These are phyloP conservation scores for Dastarcus helophoroides DNA, from an alignment of 2,888 invertebrate species.

Conservation along the genomic window DNA sequence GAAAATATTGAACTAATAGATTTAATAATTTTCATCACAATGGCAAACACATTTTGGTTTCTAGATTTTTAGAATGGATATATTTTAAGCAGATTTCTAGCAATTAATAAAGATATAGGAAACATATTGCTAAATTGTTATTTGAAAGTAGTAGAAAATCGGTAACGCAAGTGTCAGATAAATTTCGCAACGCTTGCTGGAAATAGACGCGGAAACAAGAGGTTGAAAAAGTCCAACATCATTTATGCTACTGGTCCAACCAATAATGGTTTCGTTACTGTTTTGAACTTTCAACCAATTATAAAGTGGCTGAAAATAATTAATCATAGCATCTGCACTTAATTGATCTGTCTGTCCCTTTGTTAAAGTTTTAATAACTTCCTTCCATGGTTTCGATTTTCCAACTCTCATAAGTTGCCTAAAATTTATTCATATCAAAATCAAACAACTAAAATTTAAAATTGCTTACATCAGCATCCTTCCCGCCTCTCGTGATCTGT, in stretches of 20 bases:
- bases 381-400: slow-evolving; percentile 55
- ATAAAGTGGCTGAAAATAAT: slow-evolving; percentile 71
- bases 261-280: slow-evolving; percentile 55
- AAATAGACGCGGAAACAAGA: slow-evolving; percentile 13
- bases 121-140: too few species aligned
- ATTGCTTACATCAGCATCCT: slow-evolving; percentile 52
- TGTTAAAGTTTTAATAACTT: slow-evolving; percentile 60
- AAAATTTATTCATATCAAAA: slow-evolving; percentile 19
- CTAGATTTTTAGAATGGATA: too few species aligned
- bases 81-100: too few species aligned
- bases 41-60: too few species aligned
- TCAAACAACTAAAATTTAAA: background rate
- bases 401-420: slow-evolving; percentile 61
- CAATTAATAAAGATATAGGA: too few species aligned
- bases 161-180: too few species aligned
- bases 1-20: too few species aligned
- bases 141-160: too few species aligned
- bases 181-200: too few species aligned
- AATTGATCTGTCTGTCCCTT: slow-evolving; percentile 58
- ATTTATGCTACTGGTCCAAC: slow-evolving; percentile 60
- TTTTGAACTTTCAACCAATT: slow-evolving; percentile 70
- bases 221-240: slow-evolving; percentile 49
- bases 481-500: slow-evolving; percentile 69
- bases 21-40: too few species aligned
- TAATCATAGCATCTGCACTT: slow-evolving; percentile 63